These are phyloP conservation scores for Stigmatopora argus DNA, from an alignment of 2,113 vertebrate species.

Conservation along the genomic window DNA sequence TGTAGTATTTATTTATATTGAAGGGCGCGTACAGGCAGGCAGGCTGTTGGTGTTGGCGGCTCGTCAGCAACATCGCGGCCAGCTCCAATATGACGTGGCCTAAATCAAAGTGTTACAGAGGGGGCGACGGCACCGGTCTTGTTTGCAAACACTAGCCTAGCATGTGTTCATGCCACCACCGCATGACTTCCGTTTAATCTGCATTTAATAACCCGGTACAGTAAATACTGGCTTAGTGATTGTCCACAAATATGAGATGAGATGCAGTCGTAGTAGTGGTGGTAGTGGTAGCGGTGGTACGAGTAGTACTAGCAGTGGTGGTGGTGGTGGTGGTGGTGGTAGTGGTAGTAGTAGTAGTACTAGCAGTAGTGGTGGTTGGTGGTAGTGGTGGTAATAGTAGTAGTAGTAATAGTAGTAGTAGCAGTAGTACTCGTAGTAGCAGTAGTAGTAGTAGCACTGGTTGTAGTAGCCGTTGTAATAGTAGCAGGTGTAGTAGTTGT, in stretches of 20 bases:
- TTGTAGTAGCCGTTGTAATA: too few species aligned
- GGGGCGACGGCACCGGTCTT: conserved; percentile 39
- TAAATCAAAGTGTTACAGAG: conserved; percentile 56
- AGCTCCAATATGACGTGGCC: conserved; percentile 64
- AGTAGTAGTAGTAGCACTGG: too few species aligned
- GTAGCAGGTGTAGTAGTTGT: too few species aligned
- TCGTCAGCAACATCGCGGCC: conserved; percentile 53
- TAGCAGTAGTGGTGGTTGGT: too few species aligned
- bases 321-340: too few species aligned
- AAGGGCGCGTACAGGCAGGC: not conserved
- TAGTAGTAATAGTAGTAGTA: too few species aligned
- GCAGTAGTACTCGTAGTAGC: too few species aligned
- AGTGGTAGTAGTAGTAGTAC: too few species aligned
- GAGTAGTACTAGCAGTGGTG: too few species aligned
- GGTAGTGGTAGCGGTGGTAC: too few species aligned
- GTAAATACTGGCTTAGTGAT: not conserved
- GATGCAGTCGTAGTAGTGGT: too few species aligned
- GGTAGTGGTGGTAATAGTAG: too few species aligned
- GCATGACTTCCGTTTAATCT: not conserved
- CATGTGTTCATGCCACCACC: not conserved
- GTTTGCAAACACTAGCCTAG: conserved; percentile 35
- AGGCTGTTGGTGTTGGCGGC: conserved; percentile 31
- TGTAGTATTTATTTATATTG: not conserved
- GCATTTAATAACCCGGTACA: not conserved
- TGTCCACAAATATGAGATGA: not conserved